These are phyloP conservation scores for Antechinus flavipes DNA, from an alignment of 2,113 vertebrate species.

Conservation along the genomic window DNA sequence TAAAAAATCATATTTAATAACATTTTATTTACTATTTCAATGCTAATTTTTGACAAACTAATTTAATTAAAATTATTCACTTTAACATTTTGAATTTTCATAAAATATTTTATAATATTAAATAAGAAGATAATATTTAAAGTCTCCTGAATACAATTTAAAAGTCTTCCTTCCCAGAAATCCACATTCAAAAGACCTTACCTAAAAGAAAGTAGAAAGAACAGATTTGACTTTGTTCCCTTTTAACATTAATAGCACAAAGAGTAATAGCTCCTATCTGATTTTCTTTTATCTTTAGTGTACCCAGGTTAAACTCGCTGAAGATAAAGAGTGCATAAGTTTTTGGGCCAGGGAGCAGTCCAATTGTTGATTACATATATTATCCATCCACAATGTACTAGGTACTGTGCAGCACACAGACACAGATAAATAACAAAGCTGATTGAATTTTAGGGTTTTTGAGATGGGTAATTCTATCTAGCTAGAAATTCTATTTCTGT, in stretches of 20 bases:
- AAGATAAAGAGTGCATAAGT: not conserved
- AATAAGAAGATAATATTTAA: not conserved
- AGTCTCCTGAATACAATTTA: not conserved
- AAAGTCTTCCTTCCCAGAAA: not conserved
- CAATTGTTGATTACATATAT: not conserved
- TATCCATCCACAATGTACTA: not conserved
- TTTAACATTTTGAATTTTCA: not conserved
- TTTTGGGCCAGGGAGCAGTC: not conserved
- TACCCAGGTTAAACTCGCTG: not conserved
- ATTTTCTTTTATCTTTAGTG: not conserved
- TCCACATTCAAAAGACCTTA: not conserved
- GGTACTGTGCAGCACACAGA: not conserved
- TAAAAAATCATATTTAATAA: not conserved
- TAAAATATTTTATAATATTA: not conserved
- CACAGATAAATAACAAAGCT: not conserved
- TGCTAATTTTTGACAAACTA: not conserved
- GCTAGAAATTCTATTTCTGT: constrained; percentile 43
- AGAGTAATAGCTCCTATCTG: not conserved
- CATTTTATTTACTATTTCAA: not conserved
- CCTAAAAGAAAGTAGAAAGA: constrained; percentile 20
- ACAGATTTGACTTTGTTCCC: not conserved
- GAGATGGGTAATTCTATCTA: not conserved
- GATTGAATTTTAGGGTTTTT: constrained; percentile 6
- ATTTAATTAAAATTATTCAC: not conserved
- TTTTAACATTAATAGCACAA: not conserved